phyloP scores from a whole-genome alignment of 2,797 vertebrate species.

The Trachurus trachurus region DNA sequence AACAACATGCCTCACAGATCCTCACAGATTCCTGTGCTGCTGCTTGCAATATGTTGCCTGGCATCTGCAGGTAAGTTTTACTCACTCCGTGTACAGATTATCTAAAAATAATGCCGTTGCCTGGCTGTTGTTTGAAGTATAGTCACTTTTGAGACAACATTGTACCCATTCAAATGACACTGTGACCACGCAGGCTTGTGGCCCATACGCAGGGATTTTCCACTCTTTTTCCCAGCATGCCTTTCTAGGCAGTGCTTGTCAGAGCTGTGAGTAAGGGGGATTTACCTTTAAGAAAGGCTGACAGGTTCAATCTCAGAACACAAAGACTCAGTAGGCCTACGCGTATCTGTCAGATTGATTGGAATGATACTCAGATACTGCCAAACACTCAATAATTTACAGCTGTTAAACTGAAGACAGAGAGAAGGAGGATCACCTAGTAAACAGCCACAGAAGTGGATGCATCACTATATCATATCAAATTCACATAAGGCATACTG shows the following conservation, averaged over 20 bases:
- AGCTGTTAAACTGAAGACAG: slow-evolving; percentile 45
- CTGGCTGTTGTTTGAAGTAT: slow-evolving; percentile 17
- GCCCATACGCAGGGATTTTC: slow-evolving; percentile 65
- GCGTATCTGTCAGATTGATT: slow-evolving; percentile 46
- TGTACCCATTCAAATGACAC: background rate
- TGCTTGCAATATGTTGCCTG: slow-evolving; percentile 75
- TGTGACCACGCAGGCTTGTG: slow-evolving; percentile 23
- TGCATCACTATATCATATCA: slow-evolving; percentile 8
- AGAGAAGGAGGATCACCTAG: slow-evolving; percentile 2
- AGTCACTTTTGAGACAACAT: background rate
- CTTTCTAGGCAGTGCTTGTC: slow-evolving; percentile 72
- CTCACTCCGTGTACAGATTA: background rate
- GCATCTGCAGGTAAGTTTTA: slow-evolving; percentile 82
- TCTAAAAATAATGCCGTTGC: background rate
- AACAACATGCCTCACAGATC: slow-evolving; percentile 70
- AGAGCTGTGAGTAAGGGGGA: slow-evolving; percentile 62
- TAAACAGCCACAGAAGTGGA: slow-evolving; percentile 11
- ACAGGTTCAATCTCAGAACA: slow-evolving; percentile 72
- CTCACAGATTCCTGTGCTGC: slow-evolving; percentile 52
- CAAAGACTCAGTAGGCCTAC: slow-evolving; percentile 49
- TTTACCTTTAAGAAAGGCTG: slow-evolving; percentile 80
- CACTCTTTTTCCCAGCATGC: slow-evolving; percentile 69
- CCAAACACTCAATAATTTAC: slow-evolving; percentile 54
- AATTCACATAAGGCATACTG: background rate
- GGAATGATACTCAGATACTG: slow-evolving; percentile 38